Evolutionary conservation across 2,113 vertebrate genomes (phyloP).

Genomic region (Potamarius usumacintae): DNA sequence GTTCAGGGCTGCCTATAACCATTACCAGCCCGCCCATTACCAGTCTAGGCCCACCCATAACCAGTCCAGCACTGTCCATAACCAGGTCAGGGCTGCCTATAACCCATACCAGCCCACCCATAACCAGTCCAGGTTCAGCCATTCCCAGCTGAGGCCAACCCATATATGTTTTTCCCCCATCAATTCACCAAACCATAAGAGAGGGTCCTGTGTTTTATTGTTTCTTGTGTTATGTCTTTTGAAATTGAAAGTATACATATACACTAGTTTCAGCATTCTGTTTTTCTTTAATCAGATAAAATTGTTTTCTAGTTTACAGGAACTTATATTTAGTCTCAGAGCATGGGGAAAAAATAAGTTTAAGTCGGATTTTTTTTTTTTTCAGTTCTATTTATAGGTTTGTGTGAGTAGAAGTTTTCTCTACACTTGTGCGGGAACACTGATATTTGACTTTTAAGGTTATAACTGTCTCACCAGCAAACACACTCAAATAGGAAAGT

Average conservation of each 20-base stretch:
- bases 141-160: background rate
- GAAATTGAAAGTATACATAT: background rate
- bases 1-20: background rate
- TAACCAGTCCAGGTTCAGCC: background rate
- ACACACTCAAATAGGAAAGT: background rate
- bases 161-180: background rate
- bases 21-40: background rate
- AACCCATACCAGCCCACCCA: background rate
- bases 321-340: background rate
- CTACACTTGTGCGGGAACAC: background rate
- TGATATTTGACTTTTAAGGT: background rate
- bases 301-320: background rate
- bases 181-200: background rate
- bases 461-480: background rate
- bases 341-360: background rate
- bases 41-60: background rate
- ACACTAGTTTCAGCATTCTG: background rate
- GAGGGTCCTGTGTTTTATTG: background rate
- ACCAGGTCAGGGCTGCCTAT: background rate
- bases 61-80: background rate
- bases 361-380: too few species aligned
- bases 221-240: too few species aligned
- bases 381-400: background rate
- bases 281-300: background rate
- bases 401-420: background rate